Evolutionary conservation across 1,140 invertebrate genomes (phyloP).

Genomic region (Nebria ingens): DNA sequence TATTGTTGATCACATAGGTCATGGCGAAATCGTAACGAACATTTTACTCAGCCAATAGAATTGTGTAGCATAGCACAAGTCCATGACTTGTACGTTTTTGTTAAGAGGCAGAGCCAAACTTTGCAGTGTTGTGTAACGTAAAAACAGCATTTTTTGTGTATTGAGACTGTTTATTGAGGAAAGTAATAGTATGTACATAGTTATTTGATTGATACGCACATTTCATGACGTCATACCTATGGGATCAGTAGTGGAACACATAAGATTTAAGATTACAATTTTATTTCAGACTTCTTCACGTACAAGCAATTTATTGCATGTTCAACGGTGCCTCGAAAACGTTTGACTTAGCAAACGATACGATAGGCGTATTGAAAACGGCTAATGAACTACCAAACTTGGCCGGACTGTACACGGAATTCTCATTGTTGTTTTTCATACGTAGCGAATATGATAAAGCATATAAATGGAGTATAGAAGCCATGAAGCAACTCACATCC

Average conservation of each 20-base stretch:
- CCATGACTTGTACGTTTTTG: conserved; percentile 9
- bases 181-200: too few relatives aligned
- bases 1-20: too few relatives aligned
- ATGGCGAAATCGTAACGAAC: too few relatives aligned
- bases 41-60: not conserved
- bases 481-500: conserved; percentile 52
- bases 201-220: too few relatives aligned
- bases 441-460: conserved; percentile 72
- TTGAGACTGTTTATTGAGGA: too few relatives aligned
- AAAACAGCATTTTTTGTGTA: too few relatives aligned
- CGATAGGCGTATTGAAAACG: conserved; percentile 33
- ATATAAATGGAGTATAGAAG: conserved; percentile 61
- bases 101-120: conserved; percentile 17
- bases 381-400: conserved; percentile 42
- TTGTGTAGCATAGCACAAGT: not conserved
- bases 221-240: too few relatives aligned
- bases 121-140: too few relatives aligned
- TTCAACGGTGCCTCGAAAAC: conserved; percentile 61
- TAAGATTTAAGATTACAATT: conserved; percentile 12
- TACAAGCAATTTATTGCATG: conserved; percentile 66
- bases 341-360: conserved; percentile 35
- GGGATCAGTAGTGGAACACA: too few relatives aligned
- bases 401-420: conserved; percentile 66
- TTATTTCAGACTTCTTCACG: conserved; percentile 61
- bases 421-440: conserved; percentile 66